phyloP scores from a whole-genome alignment of 2,797 vertebrate genomes.

The Taeniopygia guttata region DNA sequence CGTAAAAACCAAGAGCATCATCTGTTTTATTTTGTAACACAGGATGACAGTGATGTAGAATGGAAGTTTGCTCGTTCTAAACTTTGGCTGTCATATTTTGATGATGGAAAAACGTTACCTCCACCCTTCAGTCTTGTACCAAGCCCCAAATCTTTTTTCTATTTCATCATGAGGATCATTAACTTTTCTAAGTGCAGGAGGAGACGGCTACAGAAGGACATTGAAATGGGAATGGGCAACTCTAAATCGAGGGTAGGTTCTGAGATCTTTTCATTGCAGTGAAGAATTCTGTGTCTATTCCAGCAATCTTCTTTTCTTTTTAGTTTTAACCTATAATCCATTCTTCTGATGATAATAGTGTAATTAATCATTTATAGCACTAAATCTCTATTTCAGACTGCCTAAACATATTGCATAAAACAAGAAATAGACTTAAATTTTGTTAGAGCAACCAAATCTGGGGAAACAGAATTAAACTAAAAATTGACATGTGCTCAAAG shows the following conservation, averaged over 20 bases:
- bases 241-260: constrained; percentile 85
- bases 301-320: background rate
- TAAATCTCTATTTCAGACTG: background rate
- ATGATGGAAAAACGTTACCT: constrained; percentile 88
- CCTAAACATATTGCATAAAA: background rate
- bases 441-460: background rate
- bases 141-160: constrained; percentile 85
- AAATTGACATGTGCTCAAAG: background rate
- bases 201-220: constrained; percentile 80
- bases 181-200: constrained; percentile 79
- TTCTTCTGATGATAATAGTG: background rate
- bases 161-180: constrained; percentile 78
- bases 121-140: constrained; percentile 95
- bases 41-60: constrained; percentile 95
- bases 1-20: background rate
- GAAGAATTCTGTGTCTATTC: background rate
- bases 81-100: constrained; percentile 95
- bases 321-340: background rate
- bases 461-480: background rate
- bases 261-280: background rate
- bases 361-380: background rate
- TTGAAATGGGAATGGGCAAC: constrained; percentile 84
- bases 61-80: constrained; percentile 98
- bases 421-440: background rate
- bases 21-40: constrained; percentile 14